Conservation (phyloP, 2,888 invertebrate species). For the Pachymerium ferrugineum region DNA sequence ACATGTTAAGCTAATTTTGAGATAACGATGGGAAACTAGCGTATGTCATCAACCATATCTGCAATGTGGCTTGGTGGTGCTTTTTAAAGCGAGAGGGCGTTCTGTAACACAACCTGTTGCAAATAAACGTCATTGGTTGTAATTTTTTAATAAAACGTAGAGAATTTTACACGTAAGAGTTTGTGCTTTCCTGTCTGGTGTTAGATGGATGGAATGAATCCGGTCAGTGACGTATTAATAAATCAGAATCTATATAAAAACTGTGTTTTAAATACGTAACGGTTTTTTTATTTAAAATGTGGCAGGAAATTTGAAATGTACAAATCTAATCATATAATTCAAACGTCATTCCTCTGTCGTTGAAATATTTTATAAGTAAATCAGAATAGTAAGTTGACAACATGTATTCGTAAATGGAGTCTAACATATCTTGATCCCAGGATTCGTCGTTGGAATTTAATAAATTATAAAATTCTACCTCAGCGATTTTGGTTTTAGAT, state of each 20-base stretch:
- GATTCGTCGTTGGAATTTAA: not conserved
- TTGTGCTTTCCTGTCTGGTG: too few relatives aligned
- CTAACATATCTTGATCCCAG: not conserved
- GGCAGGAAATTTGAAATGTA: too few relatives aligned
- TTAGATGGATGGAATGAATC: too few relatives aligned
- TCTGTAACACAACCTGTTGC: not conserved
- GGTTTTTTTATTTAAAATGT: too few relatives aligned
- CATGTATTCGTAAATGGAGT: not conserved
- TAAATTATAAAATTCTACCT: not conserved
- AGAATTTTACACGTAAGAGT: not conserved
- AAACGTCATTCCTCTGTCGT: not conserved
- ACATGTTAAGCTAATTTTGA: not conserved
- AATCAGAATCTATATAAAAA: too few relatives aligned
- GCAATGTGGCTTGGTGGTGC: conserved; percentile 3
- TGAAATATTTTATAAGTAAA: not conserved
- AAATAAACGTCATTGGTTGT: not conserved
- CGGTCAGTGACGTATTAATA: too few relatives aligned
- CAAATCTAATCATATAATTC: not conserved
- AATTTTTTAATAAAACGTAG: not conserved
- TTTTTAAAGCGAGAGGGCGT: not conserved
- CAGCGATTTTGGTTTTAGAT: not conserved
- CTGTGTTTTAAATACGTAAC: too few relatives aligned
- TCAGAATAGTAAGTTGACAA: not conserved
- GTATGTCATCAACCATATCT: conserved; percentile 17
- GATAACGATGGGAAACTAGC: not conserved